Evolutionary conservation across 1,140 invertebrate species (phyloP).

Genomic region (Leptopilina clavipes): DNA sequence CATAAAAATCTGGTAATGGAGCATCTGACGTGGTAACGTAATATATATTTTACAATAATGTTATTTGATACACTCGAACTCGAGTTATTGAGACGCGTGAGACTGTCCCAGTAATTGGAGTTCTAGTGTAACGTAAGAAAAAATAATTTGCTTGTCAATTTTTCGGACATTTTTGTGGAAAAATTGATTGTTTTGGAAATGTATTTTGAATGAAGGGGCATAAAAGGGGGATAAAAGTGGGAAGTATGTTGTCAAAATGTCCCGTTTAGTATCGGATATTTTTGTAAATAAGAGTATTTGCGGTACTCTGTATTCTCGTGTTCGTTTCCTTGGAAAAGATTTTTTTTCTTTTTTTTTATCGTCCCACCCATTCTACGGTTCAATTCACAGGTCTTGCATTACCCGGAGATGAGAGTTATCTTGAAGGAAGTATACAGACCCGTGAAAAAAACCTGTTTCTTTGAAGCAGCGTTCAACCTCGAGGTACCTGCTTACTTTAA

Average conservation of each 20-base stretch:
- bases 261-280: background rate
- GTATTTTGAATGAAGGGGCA: background rate
- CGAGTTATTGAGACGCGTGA: too few species aligned
- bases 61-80: too few species aligned
- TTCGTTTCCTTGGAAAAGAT: slow-evolving; percentile 35
- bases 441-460: slow-evolving; percentile 69
- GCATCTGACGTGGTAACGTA: too few species aligned
- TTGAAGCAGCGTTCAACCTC: slow-evolving; percentile 58
- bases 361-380: slow-evolving; percentile 35
- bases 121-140: too few species aligned
- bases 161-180: too few species aligned
- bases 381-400: slow-evolving; percentile 45
- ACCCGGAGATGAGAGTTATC: slow-evolving; percentile 51
- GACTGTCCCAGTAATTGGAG: too few species aligned
- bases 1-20: too few species aligned
- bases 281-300: slow-evolving; percentile 37
- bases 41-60: too few species aligned
- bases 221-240: background rate
- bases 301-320: slow-evolving; percentile 36
- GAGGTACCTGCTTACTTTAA: slow-evolving; percentile 69
- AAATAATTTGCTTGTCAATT: too few species aligned
- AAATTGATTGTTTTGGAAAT: too few species aligned
- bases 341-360: background rate
- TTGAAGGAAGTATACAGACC: slow-evolving; percentile 49
- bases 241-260: background rate